These are phyloP conservation scores for Eilema griseolum DNA, from an alignment of 2,888 invertebrate genomes.

Conservation along the genomic window DNA sequence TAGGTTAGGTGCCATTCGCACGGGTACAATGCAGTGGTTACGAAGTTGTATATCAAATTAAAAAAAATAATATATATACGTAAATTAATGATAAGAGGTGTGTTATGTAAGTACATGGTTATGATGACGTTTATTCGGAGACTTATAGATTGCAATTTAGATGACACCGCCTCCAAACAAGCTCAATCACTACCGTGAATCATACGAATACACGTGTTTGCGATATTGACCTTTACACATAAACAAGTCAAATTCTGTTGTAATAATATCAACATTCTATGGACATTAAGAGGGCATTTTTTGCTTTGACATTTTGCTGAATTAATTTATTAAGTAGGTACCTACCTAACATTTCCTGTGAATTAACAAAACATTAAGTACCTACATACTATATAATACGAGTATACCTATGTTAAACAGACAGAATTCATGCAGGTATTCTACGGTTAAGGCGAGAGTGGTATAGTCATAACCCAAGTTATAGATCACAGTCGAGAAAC, in stretches of 20 bases:
- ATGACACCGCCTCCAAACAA: constrained; percentile 64
- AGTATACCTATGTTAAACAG: too few relatives aligned
- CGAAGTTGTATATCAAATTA: too few relatives aligned
- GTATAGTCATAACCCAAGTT: too few relatives aligned
- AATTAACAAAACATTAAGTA: background rate
- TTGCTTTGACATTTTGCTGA: constrained; percentile 4
- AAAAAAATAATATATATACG: too few relatives aligned
- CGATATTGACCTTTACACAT: constrained; percentile 40
- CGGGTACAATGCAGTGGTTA: too few relatives aligned
- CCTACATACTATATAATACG: too few relatives aligned
- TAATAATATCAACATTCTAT: constrained; percentile 3
- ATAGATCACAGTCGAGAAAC: too few relatives aligned
- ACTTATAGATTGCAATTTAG: constrained; percentile 59
- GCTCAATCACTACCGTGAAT: constrained; percentile 60
- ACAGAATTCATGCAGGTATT: too few relatives aligned
- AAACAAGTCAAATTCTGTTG: background rate
- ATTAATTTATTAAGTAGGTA: background rate
- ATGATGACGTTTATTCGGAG: constrained; percentile 44
- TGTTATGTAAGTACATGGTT: constrained; percentile 51
- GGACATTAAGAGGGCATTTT: background rate
- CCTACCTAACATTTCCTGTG: background rate
- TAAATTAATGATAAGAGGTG: background rate
- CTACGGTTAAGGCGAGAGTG: background rate
- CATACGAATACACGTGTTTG: constrained; percentile 49
- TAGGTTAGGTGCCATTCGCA: too few relatives aligned